Conservation (phyloP, 2,888 invertebrate genomes). For the Caenorhabditis auriculariae region DNA sequence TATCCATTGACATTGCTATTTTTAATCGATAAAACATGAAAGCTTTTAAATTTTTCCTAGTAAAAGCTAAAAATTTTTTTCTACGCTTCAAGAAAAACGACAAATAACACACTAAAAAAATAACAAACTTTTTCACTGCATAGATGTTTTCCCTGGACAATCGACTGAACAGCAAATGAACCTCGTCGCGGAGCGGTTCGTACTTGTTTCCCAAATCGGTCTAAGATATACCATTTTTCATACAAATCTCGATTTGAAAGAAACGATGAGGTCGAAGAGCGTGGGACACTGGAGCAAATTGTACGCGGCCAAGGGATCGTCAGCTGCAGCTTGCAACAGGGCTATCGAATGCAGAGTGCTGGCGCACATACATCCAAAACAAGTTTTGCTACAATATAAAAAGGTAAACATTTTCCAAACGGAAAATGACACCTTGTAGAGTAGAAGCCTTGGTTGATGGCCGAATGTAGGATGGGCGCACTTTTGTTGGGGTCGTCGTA, state of each 20-base stretch:
- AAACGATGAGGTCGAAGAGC: no score
- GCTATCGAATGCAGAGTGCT: slow-evolving; percentile 92
- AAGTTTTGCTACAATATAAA: slow-evolving; percentile 55
- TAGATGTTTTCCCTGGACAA: slow-evolving; percentile 20
- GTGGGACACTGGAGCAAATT: no score
- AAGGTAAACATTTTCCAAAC: no score
- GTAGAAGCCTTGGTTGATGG: slow-evolving; percentile 18
- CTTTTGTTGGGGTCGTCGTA: slow-evolving; percentile 23
- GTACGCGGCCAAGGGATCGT: no score
- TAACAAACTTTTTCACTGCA: slow-evolving; percentile 10
- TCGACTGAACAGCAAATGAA: slow-evolving; percentile 25
- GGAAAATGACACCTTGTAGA: slow-evolving; percentile 22
- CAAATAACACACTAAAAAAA: background rate
- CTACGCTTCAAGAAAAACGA: no score
- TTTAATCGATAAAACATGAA: no score
- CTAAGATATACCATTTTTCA: no score
- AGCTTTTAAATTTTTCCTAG: no score
- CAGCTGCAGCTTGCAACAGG: slow-evolving; percentile 71
- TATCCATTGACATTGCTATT: no score
- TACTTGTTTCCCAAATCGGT: slow-evolving; percentile 13
- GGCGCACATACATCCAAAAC: slow-evolving; percentile 75
- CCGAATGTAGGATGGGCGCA: slow-evolving; percentile 10
- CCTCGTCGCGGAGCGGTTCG: slow-evolving; percentile 22
- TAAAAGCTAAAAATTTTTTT: no score
- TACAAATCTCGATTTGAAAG: no score